Evolutionary conservation across 2,113 vertebrate species (phyloP).

Genomic region (Holacanthus passer): DNA sequence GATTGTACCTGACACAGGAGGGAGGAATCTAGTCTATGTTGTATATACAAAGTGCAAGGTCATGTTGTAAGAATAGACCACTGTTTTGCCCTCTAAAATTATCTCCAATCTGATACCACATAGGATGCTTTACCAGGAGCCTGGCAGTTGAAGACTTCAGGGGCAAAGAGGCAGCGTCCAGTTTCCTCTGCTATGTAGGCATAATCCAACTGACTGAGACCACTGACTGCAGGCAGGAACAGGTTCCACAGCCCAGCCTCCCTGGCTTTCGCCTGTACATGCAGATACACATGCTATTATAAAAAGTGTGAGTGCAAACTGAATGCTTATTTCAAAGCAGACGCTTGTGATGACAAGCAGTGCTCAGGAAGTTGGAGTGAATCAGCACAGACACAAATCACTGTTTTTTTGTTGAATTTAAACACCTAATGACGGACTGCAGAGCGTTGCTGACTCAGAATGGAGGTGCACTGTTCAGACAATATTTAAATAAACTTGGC

Average conservation of each 20-base stretch:
- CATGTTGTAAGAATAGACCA: not conserved
- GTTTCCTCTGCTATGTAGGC: conserved; percentile 94
- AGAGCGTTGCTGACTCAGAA: not conserved
- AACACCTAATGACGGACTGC: not conserved
- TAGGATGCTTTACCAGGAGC: conserved; percentile 88
- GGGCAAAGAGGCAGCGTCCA: conserved; percentile 89
- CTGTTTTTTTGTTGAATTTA: not conserved
- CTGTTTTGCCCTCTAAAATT: not conserved
- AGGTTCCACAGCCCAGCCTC: conserved; percentile 93
- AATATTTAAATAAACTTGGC: not conserved
- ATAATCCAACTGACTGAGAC: conserved; percentile 93
- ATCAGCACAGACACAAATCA: not conserved
- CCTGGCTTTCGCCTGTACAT: conserved; percentile 88
- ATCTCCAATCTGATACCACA: not conserved
- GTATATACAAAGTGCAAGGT: not conserved
- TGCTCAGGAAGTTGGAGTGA: not conserved
- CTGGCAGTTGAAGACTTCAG: conserved; percentile 95
- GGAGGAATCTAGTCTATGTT: not conserved
- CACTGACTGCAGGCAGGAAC: conserved; percentile 90
- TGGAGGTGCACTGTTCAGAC: conserved; percentile 9
- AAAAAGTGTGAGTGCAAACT: not conserved
- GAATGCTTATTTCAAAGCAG: not conserved
- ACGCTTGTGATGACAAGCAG: not conserved
- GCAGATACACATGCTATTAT: not conserved
- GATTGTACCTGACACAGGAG: not conserved